Evolutionary conservation across 2,113 vertebrate genomes (phyloP).

Genomic region (Mionectes macconnelli): DNA sequence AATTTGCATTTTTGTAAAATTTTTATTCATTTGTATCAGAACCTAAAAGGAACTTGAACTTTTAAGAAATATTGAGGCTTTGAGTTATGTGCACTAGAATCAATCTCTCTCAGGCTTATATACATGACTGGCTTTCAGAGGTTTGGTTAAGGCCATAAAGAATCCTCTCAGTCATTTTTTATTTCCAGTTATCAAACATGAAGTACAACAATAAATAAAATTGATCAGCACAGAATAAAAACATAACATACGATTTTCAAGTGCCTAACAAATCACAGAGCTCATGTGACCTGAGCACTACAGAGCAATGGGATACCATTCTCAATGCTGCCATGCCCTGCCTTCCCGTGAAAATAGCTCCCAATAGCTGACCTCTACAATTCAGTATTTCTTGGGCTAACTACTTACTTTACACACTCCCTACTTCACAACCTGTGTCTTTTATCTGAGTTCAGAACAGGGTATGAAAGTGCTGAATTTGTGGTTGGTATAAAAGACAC

Average conservation of each 20-base stretch:
- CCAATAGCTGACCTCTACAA: fast-evolving
- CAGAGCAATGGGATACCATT: fast-evolving
- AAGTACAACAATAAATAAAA: conserved; percentile 7
- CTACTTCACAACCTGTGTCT: not conserved
- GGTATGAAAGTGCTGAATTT: not conserved
- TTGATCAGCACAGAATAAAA: conserved; percentile 7
- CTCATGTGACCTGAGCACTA: fast-evolving
- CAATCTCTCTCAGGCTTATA: not conserved
- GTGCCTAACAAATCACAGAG: not conserved
- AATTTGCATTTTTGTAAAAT: not conserved
- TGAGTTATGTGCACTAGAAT: not conserved
- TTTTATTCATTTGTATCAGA: not conserved
- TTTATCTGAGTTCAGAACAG: not conserved
- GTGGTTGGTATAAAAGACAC: not conserved
- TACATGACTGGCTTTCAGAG: not conserved
- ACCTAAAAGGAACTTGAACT: not conserved
- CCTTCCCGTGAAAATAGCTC: not conserved
- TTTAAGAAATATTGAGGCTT: not conserved
- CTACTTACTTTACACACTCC: not conserved
- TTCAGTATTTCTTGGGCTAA: not conserved
- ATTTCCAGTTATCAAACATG: conserved; percentile 14
- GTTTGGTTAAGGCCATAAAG: not conserved
- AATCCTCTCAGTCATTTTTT: not conserved
- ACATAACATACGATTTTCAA: not conserved
- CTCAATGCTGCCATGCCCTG: not conserved